Percentiles rank a stretch among this genome's conserved stretches.
These are phyloP conservation scores for Rhynchophorus ferrugineus DNA, from an alignment of 1,140 invertebrate species.

Conservation along the genomic window DNA sequence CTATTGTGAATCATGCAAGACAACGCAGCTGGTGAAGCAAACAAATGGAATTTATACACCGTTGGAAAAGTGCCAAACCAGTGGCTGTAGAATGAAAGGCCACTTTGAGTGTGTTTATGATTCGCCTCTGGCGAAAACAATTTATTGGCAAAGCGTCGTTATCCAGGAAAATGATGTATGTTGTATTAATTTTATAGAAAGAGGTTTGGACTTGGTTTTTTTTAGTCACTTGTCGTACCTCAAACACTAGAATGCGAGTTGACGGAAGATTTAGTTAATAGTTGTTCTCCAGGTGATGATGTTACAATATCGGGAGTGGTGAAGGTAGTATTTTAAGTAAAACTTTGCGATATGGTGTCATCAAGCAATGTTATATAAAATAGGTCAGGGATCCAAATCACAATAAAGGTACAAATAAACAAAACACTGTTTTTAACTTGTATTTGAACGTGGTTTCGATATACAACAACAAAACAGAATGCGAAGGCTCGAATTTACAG, in stretches of 20 bases:
- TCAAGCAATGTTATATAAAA: not conserved
- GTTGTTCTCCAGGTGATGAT: constrained; percentile 81
- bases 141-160: constrained; percentile 73
- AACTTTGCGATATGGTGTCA: too few relatives aligned
- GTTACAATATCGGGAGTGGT: constrained; percentile 78
- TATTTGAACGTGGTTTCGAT: constrained; percentile 74
- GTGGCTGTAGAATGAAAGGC: constrained; percentile 49
- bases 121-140: constrained; percentile 63
- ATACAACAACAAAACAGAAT: constrained; percentile 56
- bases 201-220: constrained; percentile 45
- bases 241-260: constrained; percentile 82
- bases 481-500: constrained; percentile 41
- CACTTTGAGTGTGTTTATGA: constrained; percentile 62
- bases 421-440: constrained; percentile 54
- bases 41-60: constrained; percentile 52
- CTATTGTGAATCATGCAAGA: constrained; percentile 62
- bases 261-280: constrained; percentile 76
- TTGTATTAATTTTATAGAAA: constrained; percentile 42
- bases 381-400: constrained; percentile 26
- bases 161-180: constrained; percentile 55
- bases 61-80: constrained; percentile 48
- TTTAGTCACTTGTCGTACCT: constrained; percentile 64
- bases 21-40: constrained; percentile 53
- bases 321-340: constrained; percentile 35
- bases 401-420: constrained; percentile 43